These are phyloP conservation scores for Harmothoe impar DNA, from an alignment of 2,888 invertebrate genomes.

Conservation along the genomic window DNA sequence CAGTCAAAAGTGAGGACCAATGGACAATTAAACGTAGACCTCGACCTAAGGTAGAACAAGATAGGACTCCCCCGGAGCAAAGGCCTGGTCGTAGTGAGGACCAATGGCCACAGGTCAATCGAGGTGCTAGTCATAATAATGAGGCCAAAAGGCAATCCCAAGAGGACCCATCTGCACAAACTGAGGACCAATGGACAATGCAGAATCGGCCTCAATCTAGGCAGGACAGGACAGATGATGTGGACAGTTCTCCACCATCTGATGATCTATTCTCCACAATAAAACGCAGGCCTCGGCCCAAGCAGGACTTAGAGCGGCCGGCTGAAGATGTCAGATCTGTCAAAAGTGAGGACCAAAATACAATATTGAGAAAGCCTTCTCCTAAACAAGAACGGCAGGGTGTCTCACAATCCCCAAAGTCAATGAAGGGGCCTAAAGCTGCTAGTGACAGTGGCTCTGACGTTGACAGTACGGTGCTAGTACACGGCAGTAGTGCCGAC, in stretches of 20 bases:
- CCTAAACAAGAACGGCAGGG: not conserved
- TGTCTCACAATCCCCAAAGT: not conserved
- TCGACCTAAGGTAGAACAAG: not conserved
- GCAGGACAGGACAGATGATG: not conserved
- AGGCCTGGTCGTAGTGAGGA: not conserved
- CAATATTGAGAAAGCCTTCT: not conserved
- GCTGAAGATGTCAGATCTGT: not conserved
- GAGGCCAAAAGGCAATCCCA: not conserved
- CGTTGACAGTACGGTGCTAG: constrained; percentile 61
- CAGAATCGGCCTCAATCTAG: not conserved
- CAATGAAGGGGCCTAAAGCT: not conserved
- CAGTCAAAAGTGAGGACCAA: constrained; percentile 53
- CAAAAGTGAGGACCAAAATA: constrained; percentile 5
- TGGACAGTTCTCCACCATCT: not conserved
- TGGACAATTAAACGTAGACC: constrained; percentile 53
- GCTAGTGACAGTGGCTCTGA: constrained; percentile 47
- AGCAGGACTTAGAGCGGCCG: not conserved
- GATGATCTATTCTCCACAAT: not conserved
- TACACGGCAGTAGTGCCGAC: constrained; percentile 54
- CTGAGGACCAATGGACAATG: not conserved
- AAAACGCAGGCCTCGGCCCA: not conserved
- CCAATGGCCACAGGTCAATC: not conserved
- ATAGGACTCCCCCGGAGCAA: not conserved
- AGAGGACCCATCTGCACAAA: not conserved
- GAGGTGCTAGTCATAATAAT: not conserved